Percentiles rank a stretch among this genome's conserved stretches.
Conservation (phyloP, 2,797 vertebrate genomes). For the Myotis daubentonii region DNA sequence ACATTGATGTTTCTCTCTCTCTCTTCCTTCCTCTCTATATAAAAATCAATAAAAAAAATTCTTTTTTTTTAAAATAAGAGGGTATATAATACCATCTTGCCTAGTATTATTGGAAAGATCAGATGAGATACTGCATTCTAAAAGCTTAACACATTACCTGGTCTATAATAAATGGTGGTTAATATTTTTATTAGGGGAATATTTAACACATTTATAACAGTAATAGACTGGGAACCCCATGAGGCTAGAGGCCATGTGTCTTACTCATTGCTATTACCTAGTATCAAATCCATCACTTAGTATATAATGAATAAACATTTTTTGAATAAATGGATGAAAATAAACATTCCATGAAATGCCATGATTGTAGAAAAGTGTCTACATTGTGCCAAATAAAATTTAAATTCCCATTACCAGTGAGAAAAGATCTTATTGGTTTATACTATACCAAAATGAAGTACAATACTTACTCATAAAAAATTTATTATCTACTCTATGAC, state of each 20-base stretch:
- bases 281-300: background rate
- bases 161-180: background rate
- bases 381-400: slow-evolving; percentile 15
- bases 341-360: background rate
- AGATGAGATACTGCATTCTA: background rate
- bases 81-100: background rate
- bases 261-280: background rate
- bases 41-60: background rate
- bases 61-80: background rate
- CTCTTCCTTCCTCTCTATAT: background rate
- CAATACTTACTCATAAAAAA: slow-evolving; percentile 42
- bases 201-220: background rate
- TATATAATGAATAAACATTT: background rate
- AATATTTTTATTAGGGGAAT: background rate
- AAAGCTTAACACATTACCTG: background rate
- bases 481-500: background rate
- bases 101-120: background rate
- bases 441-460: background rate
- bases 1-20: background rate
- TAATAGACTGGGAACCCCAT: background rate
- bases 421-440: slow-evolving; percentile 5
- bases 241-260: background rate
- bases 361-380: background rate
- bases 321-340: background rate
- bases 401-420: background rate